A percentile compares a stretch with the other conserved stretches of the same genome.
These are phyloP conservation scores for Epicauta chinensis DNA, from an alignment of 1,140 invertebrate species.

Conservation along the genomic window DNA sequence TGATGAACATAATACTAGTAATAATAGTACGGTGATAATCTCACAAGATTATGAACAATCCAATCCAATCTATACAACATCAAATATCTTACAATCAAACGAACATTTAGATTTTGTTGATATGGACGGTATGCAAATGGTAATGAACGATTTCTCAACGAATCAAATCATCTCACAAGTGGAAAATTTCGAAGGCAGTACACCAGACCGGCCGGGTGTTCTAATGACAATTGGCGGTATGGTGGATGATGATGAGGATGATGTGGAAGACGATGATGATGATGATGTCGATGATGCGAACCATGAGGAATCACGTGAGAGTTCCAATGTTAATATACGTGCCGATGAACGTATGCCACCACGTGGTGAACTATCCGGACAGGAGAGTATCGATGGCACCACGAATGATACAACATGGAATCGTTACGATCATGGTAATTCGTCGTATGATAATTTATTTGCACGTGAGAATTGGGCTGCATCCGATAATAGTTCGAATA, in stretches of 20 bases:
- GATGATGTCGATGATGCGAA: too few species aligned
- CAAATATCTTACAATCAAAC: slow-evolving; percentile 29
- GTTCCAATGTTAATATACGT: slow-evolving; percentile 68
- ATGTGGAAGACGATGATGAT: too few species aligned
- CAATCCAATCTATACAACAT: slow-evolving; percentile 29
- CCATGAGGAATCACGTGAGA: slow-evolving; percentile 50
- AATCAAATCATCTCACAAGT: slow-evolving; percentile 30
- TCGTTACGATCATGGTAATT: slow-evolving; percentile 38
- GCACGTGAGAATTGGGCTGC: slow-evolving; percentile 61
- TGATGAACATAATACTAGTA: too few species aligned
- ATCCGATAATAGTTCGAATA: slow-evolving; percentile 59
- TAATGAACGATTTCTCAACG: slow-evolving; percentile 32
- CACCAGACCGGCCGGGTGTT: slow-evolving; percentile 24
- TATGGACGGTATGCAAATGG: slow-evolving; percentile 34
- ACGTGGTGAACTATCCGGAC: slow-evolving; percentile 71
- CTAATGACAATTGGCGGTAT: slow-evolving; percentile 35
- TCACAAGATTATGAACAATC: slow-evolving; percentile 10
- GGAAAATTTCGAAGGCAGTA: slow-evolving; percentile 31
- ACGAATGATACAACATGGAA: slow-evolving; percentile 37
- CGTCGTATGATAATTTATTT: slow-evolving; percentile 59
- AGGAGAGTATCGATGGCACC: slow-evolving; percentile 66
- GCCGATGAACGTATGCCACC: slow-evolving; percentile 80
- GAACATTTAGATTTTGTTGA: slow-evolving; percentile 35
- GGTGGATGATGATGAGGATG: slow-evolving; percentile 13
- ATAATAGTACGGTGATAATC: too few species aligned